A percentile compares a stretch with the other conserved stretches of the same genome.
These are phyloP conservation scores for Troglohyphantes excavatus DNA, from an alignment of 2,888 invertebrate genomes.

Conservation along the genomic window DNA sequence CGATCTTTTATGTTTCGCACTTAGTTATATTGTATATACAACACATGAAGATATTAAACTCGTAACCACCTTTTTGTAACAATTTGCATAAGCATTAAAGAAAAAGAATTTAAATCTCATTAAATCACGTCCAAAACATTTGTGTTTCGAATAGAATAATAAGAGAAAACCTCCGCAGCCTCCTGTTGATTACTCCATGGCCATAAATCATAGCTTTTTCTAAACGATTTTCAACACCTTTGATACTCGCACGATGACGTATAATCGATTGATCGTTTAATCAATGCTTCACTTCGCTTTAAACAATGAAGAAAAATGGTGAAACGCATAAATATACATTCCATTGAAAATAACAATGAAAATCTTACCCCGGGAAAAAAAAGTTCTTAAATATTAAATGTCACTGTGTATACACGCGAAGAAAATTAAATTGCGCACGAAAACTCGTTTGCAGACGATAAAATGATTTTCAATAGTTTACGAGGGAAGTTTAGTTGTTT, in stretches of 20 bases:
- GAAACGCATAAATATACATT: slow-evolving; percentile 36
- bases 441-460: slow-evolving; percentile 68
- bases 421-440: slow-evolving; percentile 74
- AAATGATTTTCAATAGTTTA: slow-evolving; percentile 78
- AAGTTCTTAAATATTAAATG: slow-evolving; percentile 34
- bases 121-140: background rate
- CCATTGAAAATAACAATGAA: slow-evolving; percentile 24
- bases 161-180: background rate
- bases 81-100: background rate
- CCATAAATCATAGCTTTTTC: slow-evolving; percentile 36
- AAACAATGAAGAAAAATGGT: slow-evolving; percentile 44
- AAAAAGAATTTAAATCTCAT: background rate
- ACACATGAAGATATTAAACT: background rate
- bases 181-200: slow-evolving; percentile 39
- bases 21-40: too few species aligned
- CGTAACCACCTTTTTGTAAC: background rate
- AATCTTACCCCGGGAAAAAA: slow-evolving; percentile 23
- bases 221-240: slow-evolving; percentile 7
- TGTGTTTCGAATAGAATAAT: slow-evolving; percentile 8
- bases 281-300: slow-evolving; percentile 59
- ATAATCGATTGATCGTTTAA: slow-evolving; percentile 66
- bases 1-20: too few species aligned
- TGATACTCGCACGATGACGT: slow-evolving; percentile 20
- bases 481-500: slow-evolving; percentile 57
- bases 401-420: slow-evolving; percentile 40